Conservation (phyloP, 53 echinoderm and acorn worm species). For the Holothuria leucospilota region DNA sequence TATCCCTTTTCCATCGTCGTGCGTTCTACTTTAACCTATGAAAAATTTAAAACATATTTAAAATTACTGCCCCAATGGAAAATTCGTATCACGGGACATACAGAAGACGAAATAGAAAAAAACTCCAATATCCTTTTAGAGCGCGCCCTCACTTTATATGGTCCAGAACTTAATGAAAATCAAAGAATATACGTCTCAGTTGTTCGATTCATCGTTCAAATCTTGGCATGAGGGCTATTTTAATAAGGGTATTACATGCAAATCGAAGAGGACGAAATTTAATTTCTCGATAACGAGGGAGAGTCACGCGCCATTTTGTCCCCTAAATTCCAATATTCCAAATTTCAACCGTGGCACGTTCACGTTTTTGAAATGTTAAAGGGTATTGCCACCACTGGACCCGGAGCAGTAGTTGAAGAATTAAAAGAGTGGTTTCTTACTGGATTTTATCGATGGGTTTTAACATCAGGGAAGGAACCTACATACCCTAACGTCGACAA, state of each 20-base stretch:
- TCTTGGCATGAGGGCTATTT: not conserved
- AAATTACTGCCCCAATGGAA: too few species aligned
- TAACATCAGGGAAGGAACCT: not conserved
- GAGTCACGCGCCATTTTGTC: not conserved
- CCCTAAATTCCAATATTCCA: not conserved
- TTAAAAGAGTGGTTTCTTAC: slow-evolving; percentile 5
- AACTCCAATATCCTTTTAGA: too few species aligned
- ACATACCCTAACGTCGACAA: not conserved
- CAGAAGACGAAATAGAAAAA: too few species aligned
- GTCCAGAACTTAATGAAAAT: not conserved
- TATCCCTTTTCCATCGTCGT: too few species aligned
- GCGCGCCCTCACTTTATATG: not conserved
- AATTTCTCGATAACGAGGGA: not conserved
- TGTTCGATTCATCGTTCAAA: not conserved
- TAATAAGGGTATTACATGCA: not conserved
- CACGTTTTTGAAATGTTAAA: not conserved
- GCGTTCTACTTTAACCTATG: too few species aligned
- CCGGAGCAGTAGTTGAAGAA: not conserved
- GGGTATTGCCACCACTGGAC: not conserved
- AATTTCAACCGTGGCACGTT: not conserved
- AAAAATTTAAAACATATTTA: too few species aligned
- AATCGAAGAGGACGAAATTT: not conserved
- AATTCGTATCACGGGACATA: too few species aligned
- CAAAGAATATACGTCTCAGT: not conserved
- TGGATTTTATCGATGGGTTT: not conserved